phyloP scores from a whole-genome alignment of 2,888 invertebrate species.

The Drosophila algonquin region DNA sequence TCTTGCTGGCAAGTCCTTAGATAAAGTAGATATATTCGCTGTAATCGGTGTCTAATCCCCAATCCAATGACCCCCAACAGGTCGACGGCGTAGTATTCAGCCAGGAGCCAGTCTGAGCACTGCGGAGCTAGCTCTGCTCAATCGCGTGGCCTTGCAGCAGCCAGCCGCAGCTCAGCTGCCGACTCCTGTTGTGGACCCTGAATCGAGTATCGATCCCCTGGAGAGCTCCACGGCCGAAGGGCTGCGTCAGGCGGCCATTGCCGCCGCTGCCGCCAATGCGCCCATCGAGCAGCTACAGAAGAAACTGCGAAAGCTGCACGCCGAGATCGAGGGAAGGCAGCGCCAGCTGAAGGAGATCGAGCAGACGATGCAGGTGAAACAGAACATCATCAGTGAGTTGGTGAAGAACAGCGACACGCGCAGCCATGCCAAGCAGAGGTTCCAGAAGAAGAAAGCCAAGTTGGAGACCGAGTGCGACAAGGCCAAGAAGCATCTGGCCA shows the following conservation, averaged over 20 bases:
- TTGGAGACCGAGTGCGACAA: slow-evolving; percentile 87
- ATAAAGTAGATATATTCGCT: background rate
- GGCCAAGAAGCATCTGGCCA: slow-evolving; percentile 85
- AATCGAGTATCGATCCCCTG: slow-evolving; percentile 72
- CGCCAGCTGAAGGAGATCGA: slow-evolving; percentile 89
- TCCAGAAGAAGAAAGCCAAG: slow-evolving; percentile 87
- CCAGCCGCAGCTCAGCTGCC: slow-evolving; percentile 7
- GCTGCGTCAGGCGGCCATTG: slow-evolving; percentile 63
- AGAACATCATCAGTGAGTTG: slow-evolving; percentile 89
- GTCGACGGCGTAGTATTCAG: slow-evolving; percentile 86
- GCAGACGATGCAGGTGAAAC: slow-evolving; percentile 89
- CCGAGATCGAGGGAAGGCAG: slow-evolving; percentile 88
- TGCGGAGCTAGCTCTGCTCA: slow-evolving; percentile 86
- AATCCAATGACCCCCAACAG: slow-evolving; percentile 35
- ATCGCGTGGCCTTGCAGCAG: slow-evolving; percentile 85
- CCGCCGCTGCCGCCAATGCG: slow-evolving; percentile 52
- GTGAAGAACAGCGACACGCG: slow-evolving; percentile 86
- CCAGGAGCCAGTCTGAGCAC: slow-evolving; percentile 87
- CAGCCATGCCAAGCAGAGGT: slow-evolving; percentile 86
- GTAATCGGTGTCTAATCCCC: background rate
- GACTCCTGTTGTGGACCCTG: slow-evolving; percentile 10
- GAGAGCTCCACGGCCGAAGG: slow-evolving; percentile 76
- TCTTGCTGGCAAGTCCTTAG: slow-evolving; percentile 57
- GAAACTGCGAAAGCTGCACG: slow-evolving; percentile 81
- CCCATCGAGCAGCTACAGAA: slow-evolving; percentile 81